A percentile compares a stretch with the other conserved stretches of the same genome.
These are phyloP conservation scores for Actias luna DNA, from an alignment of 2,888 invertebrate genomes.

Conservation along the genomic window DNA sequence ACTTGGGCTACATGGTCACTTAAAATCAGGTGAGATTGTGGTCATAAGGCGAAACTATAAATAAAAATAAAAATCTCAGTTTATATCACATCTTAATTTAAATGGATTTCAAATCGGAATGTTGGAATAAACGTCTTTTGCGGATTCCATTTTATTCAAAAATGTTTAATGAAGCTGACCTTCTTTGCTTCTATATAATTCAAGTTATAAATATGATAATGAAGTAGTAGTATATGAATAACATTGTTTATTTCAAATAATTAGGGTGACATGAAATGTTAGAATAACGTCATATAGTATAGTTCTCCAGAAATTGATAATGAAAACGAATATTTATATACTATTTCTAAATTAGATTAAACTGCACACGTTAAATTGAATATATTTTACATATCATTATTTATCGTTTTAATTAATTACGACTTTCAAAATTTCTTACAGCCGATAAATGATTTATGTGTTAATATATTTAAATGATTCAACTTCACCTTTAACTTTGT, in stretches of 20 bases:
- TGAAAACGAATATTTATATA: background rate
- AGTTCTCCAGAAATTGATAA: background rate
- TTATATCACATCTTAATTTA: no score
- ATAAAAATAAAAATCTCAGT: no score
- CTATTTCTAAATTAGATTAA: background rate
- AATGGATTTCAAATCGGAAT: no score
- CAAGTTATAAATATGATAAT: background rate
- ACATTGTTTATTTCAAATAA: background rate
- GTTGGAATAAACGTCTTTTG: no score
- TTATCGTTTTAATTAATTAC: constrained; percentile 1
- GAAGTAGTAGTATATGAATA: background rate
- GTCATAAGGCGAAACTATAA: no score
- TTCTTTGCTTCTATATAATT: background rate
- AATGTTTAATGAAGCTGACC: no score
- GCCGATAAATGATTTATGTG: background rate
- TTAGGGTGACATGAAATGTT: background rate
- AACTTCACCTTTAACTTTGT: background rate
- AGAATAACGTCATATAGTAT: background rate
- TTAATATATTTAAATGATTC: background rate
- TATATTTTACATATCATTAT: background rate
- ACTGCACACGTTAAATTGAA: background rate
- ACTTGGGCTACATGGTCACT: no score
- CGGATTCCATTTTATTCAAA: no score
- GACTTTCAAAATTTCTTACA: background rate
- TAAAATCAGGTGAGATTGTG: no score